Conservation (phyloP, 2,797 vertebrate genomes). For the Amblyopsis hoosieri region DNA sequence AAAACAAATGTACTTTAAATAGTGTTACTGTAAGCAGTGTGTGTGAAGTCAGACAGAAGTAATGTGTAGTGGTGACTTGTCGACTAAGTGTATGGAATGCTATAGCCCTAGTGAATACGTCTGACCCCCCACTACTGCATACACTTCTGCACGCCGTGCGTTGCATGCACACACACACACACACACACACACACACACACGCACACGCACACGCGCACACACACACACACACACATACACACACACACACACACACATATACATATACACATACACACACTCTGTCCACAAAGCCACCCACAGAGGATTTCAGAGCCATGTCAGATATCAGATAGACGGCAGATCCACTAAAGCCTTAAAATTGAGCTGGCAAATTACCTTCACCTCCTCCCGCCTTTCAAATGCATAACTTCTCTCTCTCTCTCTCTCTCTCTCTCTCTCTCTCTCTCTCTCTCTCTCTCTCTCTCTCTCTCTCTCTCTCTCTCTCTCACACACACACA, state of each 20-base stretch:
- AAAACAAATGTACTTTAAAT: too few species aligned
- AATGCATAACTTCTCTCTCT: slow-evolving; percentile 50
- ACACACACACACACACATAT: slow-evolving; percentile 3
- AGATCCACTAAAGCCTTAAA: slow-evolving; percentile 79
- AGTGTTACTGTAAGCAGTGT: too few species aligned
- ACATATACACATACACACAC: slow-evolving; percentile 1
- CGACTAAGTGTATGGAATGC: too few species aligned
- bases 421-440: slow-evolving; percentile 36
- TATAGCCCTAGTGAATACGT: not conserved
- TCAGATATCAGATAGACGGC: slow-evolving; percentile 75
- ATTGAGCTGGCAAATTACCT: slow-evolving; percentile 78
- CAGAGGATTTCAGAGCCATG: slow-evolving; percentile 52
- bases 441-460: not conserved
- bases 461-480: slow-evolving; percentile 18
- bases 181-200: not conserved
- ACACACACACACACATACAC: not conserved
- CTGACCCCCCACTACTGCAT: too few species aligned
- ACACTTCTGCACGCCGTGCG: not conserved
- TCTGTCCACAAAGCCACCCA: slow-evolving; percentile 50
- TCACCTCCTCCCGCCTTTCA: slow-evolving; percentile 69
- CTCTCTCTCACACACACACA: slow-evolving; percentile 48
- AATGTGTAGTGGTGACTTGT: too few species aligned
- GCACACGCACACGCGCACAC: not conserved
- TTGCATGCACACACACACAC: not conserved
- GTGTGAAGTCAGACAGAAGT: too few species aligned